Evolutionary conservation across 2,888 invertebrate species (phyloP).

Genomic region (Mimumesa dahlbomi): DNA sequence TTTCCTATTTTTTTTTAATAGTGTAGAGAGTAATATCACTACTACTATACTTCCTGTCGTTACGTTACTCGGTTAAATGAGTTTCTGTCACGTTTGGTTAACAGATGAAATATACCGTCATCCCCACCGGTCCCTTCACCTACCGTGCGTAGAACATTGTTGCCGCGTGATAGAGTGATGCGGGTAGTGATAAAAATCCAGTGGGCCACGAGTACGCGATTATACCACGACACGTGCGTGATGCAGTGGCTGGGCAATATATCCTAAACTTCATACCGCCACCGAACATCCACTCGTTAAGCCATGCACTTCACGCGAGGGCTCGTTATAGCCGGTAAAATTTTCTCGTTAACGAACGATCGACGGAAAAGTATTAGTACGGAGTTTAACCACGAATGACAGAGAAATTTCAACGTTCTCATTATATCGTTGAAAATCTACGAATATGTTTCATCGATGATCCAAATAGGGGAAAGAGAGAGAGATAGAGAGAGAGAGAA

Average conservation of each 20-base stretch:
- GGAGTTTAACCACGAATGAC: conserved; percentile 8
- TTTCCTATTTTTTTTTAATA: too few relatives aligned
- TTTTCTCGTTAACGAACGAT: conserved; percentile 32
- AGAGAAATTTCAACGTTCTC: conserved; percentile 24
- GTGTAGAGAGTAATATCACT: too few relatives aligned
- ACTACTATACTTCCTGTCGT: neutral
- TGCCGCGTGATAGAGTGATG: conserved; percentile 43
- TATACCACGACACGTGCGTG: conserved; percentile 50
- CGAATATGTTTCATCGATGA: too few relatives aligned
- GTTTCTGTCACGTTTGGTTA: conserved; percentile 50
- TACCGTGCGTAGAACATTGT: conserved; percentile 11
- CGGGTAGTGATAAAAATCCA: conserved; percentile 63
- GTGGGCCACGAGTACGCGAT: conserved; percentile 47
- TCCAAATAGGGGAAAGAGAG: too few relatives aligned
- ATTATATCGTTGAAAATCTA: conserved; percentile 42
- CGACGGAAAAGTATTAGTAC: conserved; percentile 24
- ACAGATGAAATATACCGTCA: conserved; percentile 43
- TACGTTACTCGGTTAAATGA: conserved; percentile 31
- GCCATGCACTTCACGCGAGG: conserved; percentile 19
- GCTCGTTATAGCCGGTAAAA: conserved; percentile 45
- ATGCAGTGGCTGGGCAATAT: conserved; percentile 27
- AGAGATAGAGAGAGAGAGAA: too few relatives aligned
- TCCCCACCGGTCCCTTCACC: too few relatives aligned
- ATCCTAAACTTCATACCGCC: conserved; percentile 29
- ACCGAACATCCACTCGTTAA: conserved; percentile 34